Conservation (phyloP, 1,140 invertebrate species). For the Hesperophylax magnus region DNA sequence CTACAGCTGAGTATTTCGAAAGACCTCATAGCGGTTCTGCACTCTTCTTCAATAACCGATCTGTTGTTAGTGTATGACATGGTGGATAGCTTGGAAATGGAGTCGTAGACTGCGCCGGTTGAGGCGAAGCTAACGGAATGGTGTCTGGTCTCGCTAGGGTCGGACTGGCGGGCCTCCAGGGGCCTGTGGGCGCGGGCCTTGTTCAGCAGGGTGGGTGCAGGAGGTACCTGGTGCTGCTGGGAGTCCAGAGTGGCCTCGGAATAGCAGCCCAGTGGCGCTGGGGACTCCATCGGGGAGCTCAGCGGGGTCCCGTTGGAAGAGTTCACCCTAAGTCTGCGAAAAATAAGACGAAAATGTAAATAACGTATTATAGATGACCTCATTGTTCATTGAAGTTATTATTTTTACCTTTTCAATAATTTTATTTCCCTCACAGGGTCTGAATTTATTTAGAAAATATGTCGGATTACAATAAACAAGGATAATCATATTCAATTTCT, state of each 20-base stretch:
- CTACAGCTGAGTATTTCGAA: conserved; percentile 41
- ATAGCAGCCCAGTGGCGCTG: conserved; percentile 74
- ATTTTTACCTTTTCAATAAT: no score
- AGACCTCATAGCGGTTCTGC: conserved; percentile 56
- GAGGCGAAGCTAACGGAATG: conserved; percentile 68
- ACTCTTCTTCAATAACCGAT: conserved; percentile 65
- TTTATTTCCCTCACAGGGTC: no score
- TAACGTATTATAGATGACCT: no score
- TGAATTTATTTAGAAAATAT: background rate
- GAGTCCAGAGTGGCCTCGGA: conserved; percentile 75
- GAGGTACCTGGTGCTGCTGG: conserved; percentile 72
- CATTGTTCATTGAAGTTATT: no score
- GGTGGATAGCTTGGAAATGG: conserved; percentile 59
- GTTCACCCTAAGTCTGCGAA: conserved; percentile 78
- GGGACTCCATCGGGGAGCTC: conserved; percentile 80
- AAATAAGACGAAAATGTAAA: background rate
- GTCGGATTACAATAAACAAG: no score
- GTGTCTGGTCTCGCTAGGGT: conserved; percentile 60
- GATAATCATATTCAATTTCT: no score
- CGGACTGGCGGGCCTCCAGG: conserved; percentile 57
- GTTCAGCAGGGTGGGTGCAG: conserved; percentile 66
- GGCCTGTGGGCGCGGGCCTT: conserved; percentile 61
- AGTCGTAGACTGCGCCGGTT: conserved; percentile 60
- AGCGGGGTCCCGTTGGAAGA: conserved; percentile 75
- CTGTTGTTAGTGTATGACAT: conserved; percentile 62